Base-by-base conservation (phyloP, 2,113 vertebrate species). In the Elephantulus edwardii region DNA sequence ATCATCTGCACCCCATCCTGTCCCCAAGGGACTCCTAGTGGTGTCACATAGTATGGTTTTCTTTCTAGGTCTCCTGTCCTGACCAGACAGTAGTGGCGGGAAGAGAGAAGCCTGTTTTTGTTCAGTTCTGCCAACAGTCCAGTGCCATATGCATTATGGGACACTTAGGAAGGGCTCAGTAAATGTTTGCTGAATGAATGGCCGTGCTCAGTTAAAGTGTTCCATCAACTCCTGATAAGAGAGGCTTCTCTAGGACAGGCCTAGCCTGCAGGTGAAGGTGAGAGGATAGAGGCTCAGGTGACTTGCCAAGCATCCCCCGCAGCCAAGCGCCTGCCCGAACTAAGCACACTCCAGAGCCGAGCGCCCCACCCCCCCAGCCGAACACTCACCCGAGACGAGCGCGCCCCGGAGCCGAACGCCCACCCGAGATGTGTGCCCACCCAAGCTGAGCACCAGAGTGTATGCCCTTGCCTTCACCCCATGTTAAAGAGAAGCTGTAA, bases 171-270 rank as follows among this genome's bases (percentile, higher is more conserved):
- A 76, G 56, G 81, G 35, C 72, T 83, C 42, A 17, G 14, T 30
- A 64, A 77, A n/a, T 28, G 74, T 71, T 64, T 50, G 66, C 44
- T 72, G 86, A 86, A 48, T 83, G 72, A 54, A 66, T 50, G 30
- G 30, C n/a, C 58, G 24, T 62, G 77, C 83, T 74, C 42, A 24
- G 60, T 10, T 50, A 91, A 89, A 33, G 46, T 68, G 62, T 33
- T 80, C 28, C 2, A 42, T 19, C 58, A 54, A 10, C 11, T 46
- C 72, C 72, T 26, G 8, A 26, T 11, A 72, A 79, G 52, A 66
- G 81, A 79, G 79, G 60, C 52, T 30, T 70, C 71, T 92, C 79
- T 40, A 40, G 42, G 48, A 40, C 66, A 93, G 75, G 28, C 26
- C 52, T 11, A 16, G 60, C 46, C n/a, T 33, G 2, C 11, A 64